Percentiles rank a stretch among this genome's conserved stretches.
These are phyloP conservation scores for Galerucella calmariensis DNA, from an alignment of 2,888 invertebrate species.

Conservation along the genomic window DNA sequence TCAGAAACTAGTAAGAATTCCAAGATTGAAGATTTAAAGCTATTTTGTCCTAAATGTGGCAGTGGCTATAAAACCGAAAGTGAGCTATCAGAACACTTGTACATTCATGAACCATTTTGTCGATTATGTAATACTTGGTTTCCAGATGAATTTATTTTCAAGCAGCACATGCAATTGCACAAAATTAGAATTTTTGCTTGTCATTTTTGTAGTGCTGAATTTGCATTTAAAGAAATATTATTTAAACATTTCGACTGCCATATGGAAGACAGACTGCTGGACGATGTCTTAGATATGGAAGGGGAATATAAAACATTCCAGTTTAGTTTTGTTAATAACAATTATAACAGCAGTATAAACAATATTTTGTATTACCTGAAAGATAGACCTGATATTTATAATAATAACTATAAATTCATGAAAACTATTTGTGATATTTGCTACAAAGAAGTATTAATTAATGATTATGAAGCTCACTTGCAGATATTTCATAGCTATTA, in stretches of 20 bases:
- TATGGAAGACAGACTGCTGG: slow-evolving; percentile 52
- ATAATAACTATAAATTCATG: slow-evolving; percentile 45
- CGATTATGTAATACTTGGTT: slow-evolving; percentile 52
- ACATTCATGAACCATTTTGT: slow-evolving; percentile 52
- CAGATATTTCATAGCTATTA: slow-evolving; percentile 46
- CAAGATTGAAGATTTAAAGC: slow-evolving; percentile 44
- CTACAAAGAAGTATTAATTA: slow-evolving; percentile 48
- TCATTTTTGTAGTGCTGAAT: slow-evolving; percentile 53
- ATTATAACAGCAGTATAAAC: slow-evolving; percentile 48
- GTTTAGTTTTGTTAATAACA: slow-evolving; percentile 42
- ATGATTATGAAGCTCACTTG: slow-evolving; percentile 52
- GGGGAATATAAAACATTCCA: slow-evolving; percentile 48
- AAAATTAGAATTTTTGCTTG: slow-evolving; percentile 53
- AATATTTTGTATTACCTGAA: slow-evolving; percentile 51
- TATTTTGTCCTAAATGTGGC: slow-evolving; percentile 54
- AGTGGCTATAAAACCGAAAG: slow-evolving; percentile 51
- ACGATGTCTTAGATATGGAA: slow-evolving; percentile 55
- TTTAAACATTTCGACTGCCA: slow-evolving; percentile 53
- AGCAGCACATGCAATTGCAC: slow-evolving; percentile 53
- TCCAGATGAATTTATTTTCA: slow-evolving; percentile 44
- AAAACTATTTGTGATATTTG: slow-evolving; percentile 54
- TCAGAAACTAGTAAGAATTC: slow-evolving; percentile 50
- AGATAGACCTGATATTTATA: slow-evolving; percentile 45
- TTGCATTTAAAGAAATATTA: slow-evolving; percentile 48
- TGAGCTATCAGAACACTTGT: slow-evolving; percentile 51